Conservation (phyloP, 1,140 invertebrate species). For the Tetramorium parvispinum region DNA sequence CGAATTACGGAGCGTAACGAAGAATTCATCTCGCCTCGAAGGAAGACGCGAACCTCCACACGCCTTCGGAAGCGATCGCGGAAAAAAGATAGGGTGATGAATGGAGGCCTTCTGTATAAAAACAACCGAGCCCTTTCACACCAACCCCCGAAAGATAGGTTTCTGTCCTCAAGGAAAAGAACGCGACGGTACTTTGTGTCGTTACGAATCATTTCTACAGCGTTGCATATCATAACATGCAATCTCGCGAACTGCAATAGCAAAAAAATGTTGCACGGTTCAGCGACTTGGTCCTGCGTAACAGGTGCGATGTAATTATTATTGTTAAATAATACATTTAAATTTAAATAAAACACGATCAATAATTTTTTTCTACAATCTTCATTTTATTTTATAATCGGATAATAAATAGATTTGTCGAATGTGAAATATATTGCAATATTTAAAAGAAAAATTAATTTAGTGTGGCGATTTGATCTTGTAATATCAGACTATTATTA, state of each 20-base stretch:
- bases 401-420: background rate
- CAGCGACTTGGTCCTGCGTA: background rate
- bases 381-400: background rate
- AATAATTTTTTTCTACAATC: background rate
- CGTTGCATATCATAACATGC: background rate
- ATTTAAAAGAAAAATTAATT: background rate
- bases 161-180: background rate
- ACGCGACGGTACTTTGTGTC: background rate
- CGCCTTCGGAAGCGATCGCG: background rate
- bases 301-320: background rate
- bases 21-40: slow-evolving; percentile 31
- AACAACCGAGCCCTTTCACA: background rate
- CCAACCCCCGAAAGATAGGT: slow-evolving; percentile 8
- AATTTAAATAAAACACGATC: background rate
- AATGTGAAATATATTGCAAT: background rate
- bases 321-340: background rate
- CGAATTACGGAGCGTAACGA: slow-evolving; percentile 5
- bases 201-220: background rate
- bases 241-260: background rate
- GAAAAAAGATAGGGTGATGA: slow-evolving; percentile 25
- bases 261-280: background rate
- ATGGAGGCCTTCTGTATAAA: slow-evolving; percentile 15
- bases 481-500: too few species aligned
- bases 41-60: background rate
- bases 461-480: too few species aligned